A percentile compares a stretch with the other conserved stretches of the same genome.
Evolutionary conservation across 2,888 invertebrate genomes (phyloP).

Genomic region (Hoplodrina ambigua): DNA sequence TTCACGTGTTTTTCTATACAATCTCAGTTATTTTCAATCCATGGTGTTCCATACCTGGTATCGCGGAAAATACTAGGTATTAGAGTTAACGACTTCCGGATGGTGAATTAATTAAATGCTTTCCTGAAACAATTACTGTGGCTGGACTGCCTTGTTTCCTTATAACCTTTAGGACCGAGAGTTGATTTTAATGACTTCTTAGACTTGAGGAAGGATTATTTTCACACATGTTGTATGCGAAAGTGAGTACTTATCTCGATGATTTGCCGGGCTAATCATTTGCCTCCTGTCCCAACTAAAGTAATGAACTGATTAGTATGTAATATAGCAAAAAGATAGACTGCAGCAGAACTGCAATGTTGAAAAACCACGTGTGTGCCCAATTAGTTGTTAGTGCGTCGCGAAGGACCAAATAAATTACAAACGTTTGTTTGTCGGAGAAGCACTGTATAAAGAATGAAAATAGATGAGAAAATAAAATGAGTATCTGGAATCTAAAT

Average conservation of each 20-base stretch:
- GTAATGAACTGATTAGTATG: neutral
- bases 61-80: constrained; percentile 58
- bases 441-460: constrained; percentile 4
- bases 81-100: constrained; percentile 59
- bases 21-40: constrained; percentile 52
- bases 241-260: neutral
- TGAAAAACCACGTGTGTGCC: neutral
- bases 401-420: constrained; percentile 2
- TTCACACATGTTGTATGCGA: neutral
- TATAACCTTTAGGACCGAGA: constrained; percentile 14
- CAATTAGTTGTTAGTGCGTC: neutral
- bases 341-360: neutral
- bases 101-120: constrained; percentile 61
- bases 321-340: too few relatives aligned
- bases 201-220: constrained; percentile 4
- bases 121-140: constrained; percentile 57
- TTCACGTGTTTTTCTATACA: constrained; percentile 20
- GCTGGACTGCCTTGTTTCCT: constrained; percentile 11
- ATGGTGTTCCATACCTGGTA: constrained; percentile 57
- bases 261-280: too few relatives aligned
- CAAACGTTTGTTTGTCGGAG: neutral
- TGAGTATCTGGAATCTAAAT: neutral
- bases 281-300: too few relatives aligned
- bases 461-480: constrained; percentile 12
- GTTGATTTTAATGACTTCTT: constrained; percentile 7